A percentile compares a stretch with the other conserved stretches of the same genome.
These are phyloP conservation scores for Dendrocincla tyrannina DNA, from an alignment of 2,797 vertebrate genomes.

Conservation along the genomic window DNA sequence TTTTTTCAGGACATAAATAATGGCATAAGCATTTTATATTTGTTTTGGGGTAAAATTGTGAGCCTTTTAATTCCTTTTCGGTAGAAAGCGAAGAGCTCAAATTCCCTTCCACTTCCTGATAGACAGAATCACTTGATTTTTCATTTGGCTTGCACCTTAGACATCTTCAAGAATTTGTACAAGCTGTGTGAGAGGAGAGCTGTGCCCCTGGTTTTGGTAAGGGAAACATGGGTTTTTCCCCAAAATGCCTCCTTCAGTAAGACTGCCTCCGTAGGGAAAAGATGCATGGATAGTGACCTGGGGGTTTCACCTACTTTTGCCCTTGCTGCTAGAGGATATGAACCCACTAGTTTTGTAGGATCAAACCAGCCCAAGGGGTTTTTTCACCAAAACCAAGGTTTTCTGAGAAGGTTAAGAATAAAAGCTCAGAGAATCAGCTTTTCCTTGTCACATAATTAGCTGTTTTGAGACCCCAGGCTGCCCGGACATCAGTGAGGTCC, in stretches of 20 bases:
- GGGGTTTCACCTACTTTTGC: neutral
- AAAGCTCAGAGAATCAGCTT: neutral
- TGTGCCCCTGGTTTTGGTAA: neutral
- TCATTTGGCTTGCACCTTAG: neutral
- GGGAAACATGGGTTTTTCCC: neutral
- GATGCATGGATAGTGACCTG: accelerated
- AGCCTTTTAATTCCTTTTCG: neutral
- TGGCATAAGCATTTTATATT: neutral
- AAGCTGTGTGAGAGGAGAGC: neutral
- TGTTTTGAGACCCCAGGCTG: neutral
- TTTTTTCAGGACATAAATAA: neutral
- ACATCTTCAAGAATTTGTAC: neutral
- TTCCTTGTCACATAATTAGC: neutral
- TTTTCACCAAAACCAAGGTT: neutral
- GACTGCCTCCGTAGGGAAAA: neutral
- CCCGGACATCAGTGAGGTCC: neutral
- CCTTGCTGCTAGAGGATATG: neutral
- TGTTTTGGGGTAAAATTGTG: neutral
- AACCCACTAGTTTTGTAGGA: neutral
- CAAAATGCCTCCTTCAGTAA: neutral
- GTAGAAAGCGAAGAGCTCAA: neutral
- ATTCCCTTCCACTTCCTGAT: neutral
- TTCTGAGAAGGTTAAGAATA: neutral
- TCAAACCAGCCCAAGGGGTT: neutral
- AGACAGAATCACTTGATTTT: neutral